Conservation (phyloP, 2,113 vertebrate species). For the Caracal caracal region DNA sequence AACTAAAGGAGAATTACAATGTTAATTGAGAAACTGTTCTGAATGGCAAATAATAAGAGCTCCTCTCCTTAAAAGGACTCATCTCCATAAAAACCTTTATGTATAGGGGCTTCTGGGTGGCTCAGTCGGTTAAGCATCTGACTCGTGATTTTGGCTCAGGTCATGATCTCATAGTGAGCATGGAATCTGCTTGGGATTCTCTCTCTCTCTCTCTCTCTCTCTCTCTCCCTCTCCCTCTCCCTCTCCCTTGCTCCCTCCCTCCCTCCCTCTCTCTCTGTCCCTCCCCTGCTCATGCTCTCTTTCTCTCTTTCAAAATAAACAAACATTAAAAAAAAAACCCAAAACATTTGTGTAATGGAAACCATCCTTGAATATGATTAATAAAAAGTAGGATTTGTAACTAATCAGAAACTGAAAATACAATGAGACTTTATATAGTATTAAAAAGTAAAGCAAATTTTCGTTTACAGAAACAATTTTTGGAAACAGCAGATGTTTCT, state of each 20-base stretch:
- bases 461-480: slow-evolving; percentile 13
- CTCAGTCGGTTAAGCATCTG: too few species aligned
- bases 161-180: too few species aligned
- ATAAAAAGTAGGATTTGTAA: neutral
- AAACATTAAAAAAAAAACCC: too few species aligned
- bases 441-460: slow-evolving; percentile 48
- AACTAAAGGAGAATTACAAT: neutral
- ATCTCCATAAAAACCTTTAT: neutral
- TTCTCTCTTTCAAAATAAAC: too few species aligned
- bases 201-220: too few species aligned
- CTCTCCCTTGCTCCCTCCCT: too few species aligned
- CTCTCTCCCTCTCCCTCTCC: too few species aligned
- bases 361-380: neutral
- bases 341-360: neutral
- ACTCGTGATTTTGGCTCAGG: too few species aligned
- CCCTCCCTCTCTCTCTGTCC: too few species aligned
- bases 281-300: too few species aligned
- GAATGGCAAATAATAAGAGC: slow-evolving; percentile 30
- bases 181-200: too few species aligned
- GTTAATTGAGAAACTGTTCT: slow-evolving; percentile 31
- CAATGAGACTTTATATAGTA: neutral
- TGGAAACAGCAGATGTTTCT: neutral
- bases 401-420: neutral
- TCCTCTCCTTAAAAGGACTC: neutral
- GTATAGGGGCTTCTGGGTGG: neutral